These are phyloP conservation scores for Chaetorhynchus papuensis DNA, from an alignment of 2,113 vertebrate genomes.

Conservation along the genomic window DNA sequence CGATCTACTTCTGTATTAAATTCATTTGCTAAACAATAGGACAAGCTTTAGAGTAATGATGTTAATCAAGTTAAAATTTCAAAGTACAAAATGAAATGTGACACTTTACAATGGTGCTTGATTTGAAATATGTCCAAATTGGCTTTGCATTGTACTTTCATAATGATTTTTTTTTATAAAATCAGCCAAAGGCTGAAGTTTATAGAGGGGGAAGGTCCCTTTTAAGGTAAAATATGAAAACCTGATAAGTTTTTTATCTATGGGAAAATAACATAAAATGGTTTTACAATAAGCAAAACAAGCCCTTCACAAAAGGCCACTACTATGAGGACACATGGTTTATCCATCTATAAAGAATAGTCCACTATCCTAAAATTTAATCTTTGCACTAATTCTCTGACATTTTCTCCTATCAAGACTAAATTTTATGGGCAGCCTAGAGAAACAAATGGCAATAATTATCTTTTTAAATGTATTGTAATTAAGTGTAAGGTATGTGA, in stretches of 20 bases:
- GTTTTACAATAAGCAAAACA: background rate
- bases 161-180: background rate
- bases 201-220: background rate
- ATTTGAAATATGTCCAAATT: constrained; percentile 8
- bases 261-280: background rate
- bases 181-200: background rate
- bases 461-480: background rate
- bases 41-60: background rate
- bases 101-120: background rate
- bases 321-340: background rate
- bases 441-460: background rate
- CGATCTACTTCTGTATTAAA: background rate
- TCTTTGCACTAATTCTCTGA: background rate
- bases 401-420: background rate
- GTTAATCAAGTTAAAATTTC: constrained; percentile 8
- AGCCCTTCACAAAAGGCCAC: background rate
- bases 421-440: background rate
- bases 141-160: background rate
- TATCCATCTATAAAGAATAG: background rate
- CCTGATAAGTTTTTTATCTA: background rate
- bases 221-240: constrained; percentile 11
- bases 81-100: background rate
- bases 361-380: background rate
- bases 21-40: background rate
- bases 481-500: background rate